Base-by-base conservation (phyloP, 1,140 invertebrate species). In the Linepithema humile region DNA sequence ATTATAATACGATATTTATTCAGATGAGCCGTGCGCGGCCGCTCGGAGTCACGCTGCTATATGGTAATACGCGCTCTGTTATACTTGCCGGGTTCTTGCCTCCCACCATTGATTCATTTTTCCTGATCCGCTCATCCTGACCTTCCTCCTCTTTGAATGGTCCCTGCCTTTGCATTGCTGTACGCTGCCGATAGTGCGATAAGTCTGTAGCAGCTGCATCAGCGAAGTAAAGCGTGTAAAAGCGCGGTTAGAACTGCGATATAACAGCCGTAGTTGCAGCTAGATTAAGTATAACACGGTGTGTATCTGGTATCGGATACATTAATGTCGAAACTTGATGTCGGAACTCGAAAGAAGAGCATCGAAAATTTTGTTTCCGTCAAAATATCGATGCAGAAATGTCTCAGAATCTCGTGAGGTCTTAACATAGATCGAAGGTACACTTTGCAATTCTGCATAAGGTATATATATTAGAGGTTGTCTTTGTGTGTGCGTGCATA, bases 1-100 rank as follows among this genome's bases (percentile, higher is more conserved):
- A 94, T 94, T 94, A 94, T 93, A 94, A 94, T 94, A 94, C 92
- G 93, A 94, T 94, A 94, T 93, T 94, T 94, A 94, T 94, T 94
- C 93, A 94, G 92, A 94, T 93, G 92, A 93, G 92, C 86, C 80
- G 87, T 64, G 75, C 64, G 75, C 74, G 60, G 83, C 84, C 75
- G 87, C 87, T 88, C 84, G 89, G 86, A 94, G 92, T 94, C 92
- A 93, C 92, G 92, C 92, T 93, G 92, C 90, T 93, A 92, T 93
- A 93, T 93, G 92, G 74, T 93, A 93, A 93, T 93, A 86, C 78
- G 12, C 20, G 59, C 45, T 59, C 75, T 29, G 62, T 35, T 55
- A 43, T 55, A 53, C 35, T 80, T 69, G 23, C 38, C 23, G 65
- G 57, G 32, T 57, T 73, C 77, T 87, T 89, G 29, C 85, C 89